phyloP scores from a whole-genome alignment of 2,113 vertebrate species.

The Stegostoma tigrinum region DNA sequence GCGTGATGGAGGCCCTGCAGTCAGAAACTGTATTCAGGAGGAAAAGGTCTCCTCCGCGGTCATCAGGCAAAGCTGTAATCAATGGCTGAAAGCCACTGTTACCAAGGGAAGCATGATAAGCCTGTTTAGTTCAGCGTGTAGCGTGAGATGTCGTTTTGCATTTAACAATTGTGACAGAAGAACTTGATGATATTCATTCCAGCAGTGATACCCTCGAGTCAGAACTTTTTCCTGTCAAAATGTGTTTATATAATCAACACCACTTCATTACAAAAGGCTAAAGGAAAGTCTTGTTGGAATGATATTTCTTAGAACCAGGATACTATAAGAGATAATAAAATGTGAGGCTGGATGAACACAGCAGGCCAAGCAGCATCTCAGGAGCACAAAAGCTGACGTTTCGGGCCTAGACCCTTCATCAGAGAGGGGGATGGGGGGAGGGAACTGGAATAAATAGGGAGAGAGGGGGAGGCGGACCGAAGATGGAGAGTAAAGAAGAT shows the following conservation, averaged over 20 bases:
- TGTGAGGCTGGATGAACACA: too few species aligned
- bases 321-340: slow-evolving; percentile 34
- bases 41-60: slow-evolving; percentile 15
- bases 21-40: slow-evolving; percentile 21
- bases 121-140: slow-evolving; percentile 44
- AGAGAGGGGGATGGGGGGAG: too few species aligned
- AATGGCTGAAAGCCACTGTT: slow-evolving; percentile 39
- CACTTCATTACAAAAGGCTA: slow-evolving; percentile 51
- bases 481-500: too few species aligned
- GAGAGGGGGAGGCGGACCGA: too few species aligned
- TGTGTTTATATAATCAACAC: slow-evolving; percentile 59
- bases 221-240: slow-evolving; percentile 58
- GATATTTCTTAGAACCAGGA: slow-evolving; percentile 37
- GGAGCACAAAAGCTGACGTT: too few species aligned
- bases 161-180: slow-evolving; percentile 49
- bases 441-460: too few species aligned
- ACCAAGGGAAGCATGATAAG: slow-evolving; percentile 23
- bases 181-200: slow-evolving; percentile 47
- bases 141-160: slow-evolving; percentile 48
- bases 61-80: slow-evolving; percentile 40
- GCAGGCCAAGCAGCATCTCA: too few species aligned
- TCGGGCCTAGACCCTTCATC: too few species aligned
- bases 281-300: slow-evolving; percentile 42
- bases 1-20: slow-evolving; percentile 43
- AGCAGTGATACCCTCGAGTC: slow-evolving; percentile 46